Conservation (phyloP, 2,113 vertebrate species). For the Tupaia tana region DNA sequence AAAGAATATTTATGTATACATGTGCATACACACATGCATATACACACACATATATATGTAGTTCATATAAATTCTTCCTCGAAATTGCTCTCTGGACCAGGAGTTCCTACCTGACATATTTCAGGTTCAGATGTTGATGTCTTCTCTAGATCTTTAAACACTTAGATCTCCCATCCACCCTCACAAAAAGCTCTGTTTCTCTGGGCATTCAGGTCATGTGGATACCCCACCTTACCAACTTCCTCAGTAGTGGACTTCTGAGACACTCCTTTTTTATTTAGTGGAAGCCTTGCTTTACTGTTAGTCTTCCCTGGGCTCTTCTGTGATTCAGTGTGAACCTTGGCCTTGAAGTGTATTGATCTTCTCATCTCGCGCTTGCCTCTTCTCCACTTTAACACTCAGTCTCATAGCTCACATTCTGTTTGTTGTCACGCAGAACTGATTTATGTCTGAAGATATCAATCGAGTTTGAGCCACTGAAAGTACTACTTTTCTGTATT, state of each 20-base stretch:
- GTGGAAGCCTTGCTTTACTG: neutral
- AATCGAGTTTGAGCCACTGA: neutral
- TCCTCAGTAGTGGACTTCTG: neutral
- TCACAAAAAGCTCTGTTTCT: neutral
- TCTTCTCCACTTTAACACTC: neutral
- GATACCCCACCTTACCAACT: neutral
- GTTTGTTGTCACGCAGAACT: neutral
- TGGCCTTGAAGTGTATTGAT: slow-evolving; percentile 22
- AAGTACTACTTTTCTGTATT: neutral
- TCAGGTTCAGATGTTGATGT: neutral
- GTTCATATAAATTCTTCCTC: neutral
- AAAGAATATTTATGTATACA: neutral
- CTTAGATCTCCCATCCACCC: neutral
- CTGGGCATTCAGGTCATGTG: neutral
- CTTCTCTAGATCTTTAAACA: neutral
- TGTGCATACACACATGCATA: no score
- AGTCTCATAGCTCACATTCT: neutral
- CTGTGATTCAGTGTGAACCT: neutral
- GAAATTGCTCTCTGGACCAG: neutral
- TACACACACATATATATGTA: neutral
- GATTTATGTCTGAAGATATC: neutral
- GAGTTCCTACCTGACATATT: neutral
- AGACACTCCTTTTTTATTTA: neutral
- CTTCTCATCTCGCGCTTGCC: neutral
- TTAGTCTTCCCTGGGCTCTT: slow-evolving; percentile 1